Conservation (phyloP, 1,140 invertebrate genomes). For the Andricus grossulariae region DNA sequence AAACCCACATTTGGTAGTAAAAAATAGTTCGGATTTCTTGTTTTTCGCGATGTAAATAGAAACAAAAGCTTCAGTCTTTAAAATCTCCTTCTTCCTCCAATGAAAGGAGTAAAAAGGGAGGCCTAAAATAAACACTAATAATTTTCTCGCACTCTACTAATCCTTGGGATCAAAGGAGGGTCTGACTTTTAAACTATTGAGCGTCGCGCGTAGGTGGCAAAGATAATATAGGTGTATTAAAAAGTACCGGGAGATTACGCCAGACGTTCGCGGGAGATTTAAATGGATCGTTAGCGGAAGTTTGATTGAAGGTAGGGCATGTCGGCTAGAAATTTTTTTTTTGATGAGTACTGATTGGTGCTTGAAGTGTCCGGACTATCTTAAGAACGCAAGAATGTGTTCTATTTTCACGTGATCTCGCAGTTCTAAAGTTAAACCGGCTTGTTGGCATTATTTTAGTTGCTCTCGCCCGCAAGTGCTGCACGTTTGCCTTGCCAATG, state of each 20-base stretch:
- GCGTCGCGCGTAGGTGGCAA: conserved; percentile 22
- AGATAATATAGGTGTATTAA: conserved; percentile 24
- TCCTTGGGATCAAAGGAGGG: conserved; percentile 16
- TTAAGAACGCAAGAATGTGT: conserved; percentile 62
- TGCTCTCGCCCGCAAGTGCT: conserved; percentile 42
- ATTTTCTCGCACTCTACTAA: conserved; percentile 25
- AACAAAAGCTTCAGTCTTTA: background rate
- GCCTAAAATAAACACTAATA: conserved; percentile 19
- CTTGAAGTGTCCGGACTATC: conserved; percentile 50
- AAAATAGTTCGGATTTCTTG: too few relatives aligned
- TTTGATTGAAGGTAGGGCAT: conserved; percentile 34
- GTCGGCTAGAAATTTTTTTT: conserved; percentile 39
- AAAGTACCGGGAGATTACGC: conserved; percentile 32
- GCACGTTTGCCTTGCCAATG: conserved; percentile 35
- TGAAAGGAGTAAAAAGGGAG: background rate
- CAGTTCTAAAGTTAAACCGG: conserved; percentile 66
- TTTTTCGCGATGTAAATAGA: too few relatives aligned
- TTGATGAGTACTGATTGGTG: conserved; percentile 48
- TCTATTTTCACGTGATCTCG: conserved; percentile 72
- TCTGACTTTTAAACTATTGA: conserved; percentile 10
- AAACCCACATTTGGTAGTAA: too few relatives aligned
- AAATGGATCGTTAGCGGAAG: conserved; percentile 31
- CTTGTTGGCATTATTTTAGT: conserved; percentile 67
- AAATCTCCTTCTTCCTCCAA: background rate
- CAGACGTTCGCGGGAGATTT: conserved; percentile 29